phyloP scores from a whole-genome alignment of 2,113 vertebrate species.

The Cacatua alba region DNA sequence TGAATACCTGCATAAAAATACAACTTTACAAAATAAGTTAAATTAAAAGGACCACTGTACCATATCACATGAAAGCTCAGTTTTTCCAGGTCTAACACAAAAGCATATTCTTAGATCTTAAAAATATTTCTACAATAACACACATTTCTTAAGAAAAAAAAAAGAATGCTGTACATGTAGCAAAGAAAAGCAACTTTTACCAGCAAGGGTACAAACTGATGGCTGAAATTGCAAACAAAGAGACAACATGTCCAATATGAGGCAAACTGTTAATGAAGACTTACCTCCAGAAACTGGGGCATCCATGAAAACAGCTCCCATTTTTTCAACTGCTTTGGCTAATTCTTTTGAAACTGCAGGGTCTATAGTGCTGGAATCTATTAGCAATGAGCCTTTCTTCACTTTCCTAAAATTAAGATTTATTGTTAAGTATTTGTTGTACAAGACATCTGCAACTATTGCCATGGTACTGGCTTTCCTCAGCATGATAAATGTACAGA shows the following conservation, averaged over 20 bases:
- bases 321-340: constrained; percentile 91
- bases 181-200: not conserved
- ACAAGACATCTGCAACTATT: not conserved
- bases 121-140: not conserved
- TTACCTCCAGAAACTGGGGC: constrained; percentile 98
- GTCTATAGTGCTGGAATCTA: constrained; percentile 99
- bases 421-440: not conserved
- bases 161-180: not conserved
- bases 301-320: constrained; percentile 98
- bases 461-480: not conserved
- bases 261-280: not conserved
- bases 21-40: not conserved
- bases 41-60: not conserved
- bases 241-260: not conserved
- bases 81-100: not conserved
- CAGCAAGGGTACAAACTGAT: not conserved
- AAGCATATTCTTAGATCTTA: not conserved
- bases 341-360: constrained; percentile 93
- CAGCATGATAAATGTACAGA: not conserved
- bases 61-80: not conserved
- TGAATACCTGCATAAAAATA: not conserved
- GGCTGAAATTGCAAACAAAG: not conserved
- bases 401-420: constrained; percentile 85
- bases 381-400: constrained; percentile 95
- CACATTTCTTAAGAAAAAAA: not conserved